Evolutionary conservation across 2,888 invertebrate species (phyloP).

Genomic region (Megastigmus dorsalis): DNA sequence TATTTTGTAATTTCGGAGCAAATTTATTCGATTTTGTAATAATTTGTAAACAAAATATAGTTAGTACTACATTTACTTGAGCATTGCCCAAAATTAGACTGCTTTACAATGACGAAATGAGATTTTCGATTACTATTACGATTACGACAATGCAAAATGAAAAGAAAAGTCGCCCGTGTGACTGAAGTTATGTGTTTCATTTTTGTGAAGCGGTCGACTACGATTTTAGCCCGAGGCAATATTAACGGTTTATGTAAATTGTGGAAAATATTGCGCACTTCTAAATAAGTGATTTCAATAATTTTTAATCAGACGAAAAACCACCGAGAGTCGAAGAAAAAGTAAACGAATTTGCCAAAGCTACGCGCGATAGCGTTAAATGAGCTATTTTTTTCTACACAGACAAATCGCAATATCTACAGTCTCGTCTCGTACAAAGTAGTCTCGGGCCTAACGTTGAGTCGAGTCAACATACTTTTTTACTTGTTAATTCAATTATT

Average conservation of each 20-base stretch:
- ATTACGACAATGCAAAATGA: background rate
- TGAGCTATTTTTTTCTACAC: constrained; percentile 45
- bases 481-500: constrained; percentile 37
- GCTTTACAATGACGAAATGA: constrained; percentile 14
- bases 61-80: background rate
- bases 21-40: background rate
- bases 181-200: constrained; percentile 20
- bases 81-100: constrained; percentile 19
- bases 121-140: constrained; percentile 2
- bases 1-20: background rate
- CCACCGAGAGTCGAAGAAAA: constrained; percentile 13
- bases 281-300: background rate
- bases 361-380: constrained; percentile 19
- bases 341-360: constrained; percentile 40
- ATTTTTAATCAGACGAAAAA: constrained; percentile 25
- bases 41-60: background rate
- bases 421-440: too few species aligned
- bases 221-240: constrained; percentile 34
- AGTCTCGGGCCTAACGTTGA: constrained; percentile 33
- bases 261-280: too few species aligned
- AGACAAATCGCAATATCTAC: constrained; percentile 8
- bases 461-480: constrained; percentile 43
- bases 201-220: background rate
- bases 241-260: too few species aligned
- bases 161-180: background rate